Evolutionary conservation across 2,888 invertebrate species (phyloP).

Genomic region (Synergus umbraculus): DNA sequence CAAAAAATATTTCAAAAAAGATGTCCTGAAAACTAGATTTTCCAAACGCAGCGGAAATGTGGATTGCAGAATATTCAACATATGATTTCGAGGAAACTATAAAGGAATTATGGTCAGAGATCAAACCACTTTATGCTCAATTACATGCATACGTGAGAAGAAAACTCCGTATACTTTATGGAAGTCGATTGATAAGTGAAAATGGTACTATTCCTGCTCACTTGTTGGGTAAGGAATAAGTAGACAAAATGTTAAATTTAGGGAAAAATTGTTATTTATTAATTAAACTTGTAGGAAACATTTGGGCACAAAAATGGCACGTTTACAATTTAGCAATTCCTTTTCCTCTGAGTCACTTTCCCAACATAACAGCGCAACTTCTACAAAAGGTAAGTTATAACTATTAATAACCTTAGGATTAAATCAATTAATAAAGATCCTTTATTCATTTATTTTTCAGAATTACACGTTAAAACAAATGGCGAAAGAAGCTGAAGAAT

Average conservation of each 20-base stretch:
- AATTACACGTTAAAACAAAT: slow-evolving; percentile 87
- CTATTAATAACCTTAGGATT: background rate
- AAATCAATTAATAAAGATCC: background rate
- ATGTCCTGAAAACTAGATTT: slow-evolving; percentile 82
- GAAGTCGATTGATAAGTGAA: slow-evolving; percentile 87
- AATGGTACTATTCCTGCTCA: slow-evolving; percentile 92
- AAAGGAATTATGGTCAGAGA: slow-evolving; percentile 89
- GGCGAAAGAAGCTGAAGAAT: slow-evolving; percentile 93
- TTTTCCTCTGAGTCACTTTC: slow-evolving; percentile 88
- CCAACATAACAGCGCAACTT: slow-evolving; percentile 93
- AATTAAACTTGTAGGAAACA: slow-evolving; percentile 81
- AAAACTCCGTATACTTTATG: slow-evolving; percentile 89
- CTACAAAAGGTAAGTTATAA: slow-evolving; percentile 81
- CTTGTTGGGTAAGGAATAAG: slow-evolving; percentile 81
- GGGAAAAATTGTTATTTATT: background rate
- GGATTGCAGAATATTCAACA: slow-evolving; percentile 92
- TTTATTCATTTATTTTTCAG: background rate
- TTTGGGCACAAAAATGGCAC: slow-evolving; percentile 94
- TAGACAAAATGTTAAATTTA: slow-evolving; percentile 2
- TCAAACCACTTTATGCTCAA: slow-evolving; percentile 91
- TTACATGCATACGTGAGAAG: slow-evolving; percentile 93
- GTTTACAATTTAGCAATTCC: slow-evolving; percentile 90
- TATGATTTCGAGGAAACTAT: slow-evolving; percentile 87
- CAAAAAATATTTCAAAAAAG: background rate
- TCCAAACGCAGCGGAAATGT: slow-evolving; percentile 91